Conservation (phyloP, 1,140 invertebrate genomes). For the Aphaenogaster floridana region DNA sequence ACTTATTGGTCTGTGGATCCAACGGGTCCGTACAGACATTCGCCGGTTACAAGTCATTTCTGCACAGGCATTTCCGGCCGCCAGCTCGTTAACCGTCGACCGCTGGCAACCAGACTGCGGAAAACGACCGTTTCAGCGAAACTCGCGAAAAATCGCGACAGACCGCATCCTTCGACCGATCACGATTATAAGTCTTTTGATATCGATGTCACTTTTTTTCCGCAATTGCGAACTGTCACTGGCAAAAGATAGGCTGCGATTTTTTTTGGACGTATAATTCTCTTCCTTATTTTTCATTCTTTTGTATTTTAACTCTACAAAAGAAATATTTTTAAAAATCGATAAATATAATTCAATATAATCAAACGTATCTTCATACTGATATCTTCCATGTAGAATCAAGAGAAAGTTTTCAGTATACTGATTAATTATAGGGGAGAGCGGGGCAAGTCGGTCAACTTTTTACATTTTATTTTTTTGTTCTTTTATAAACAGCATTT, state of each 20-base stretch:
- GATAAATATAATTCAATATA: background rate
- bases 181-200: background rate
- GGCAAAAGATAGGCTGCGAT: background rate
- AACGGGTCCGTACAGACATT: background rate
- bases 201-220: background rate
- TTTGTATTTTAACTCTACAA: background rate
- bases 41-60: slow-evolving; percentile 26
- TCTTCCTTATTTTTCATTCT: background rate
- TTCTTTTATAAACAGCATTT: too few species aligned
- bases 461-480: too few species aligned
- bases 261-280: background rate
- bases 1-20: slow-evolving; percentile 33
- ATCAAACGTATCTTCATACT: background rate
- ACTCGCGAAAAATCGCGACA: slow-evolving; percentile 32
- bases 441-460: too few species aligned
- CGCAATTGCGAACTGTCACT: background rate
- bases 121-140: slow-evolving; percentile 48
- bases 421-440: background rate
- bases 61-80: slow-evolving; percentile 18
- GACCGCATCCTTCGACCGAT: background rate
- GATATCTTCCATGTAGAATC: background rate
- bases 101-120: background rate
- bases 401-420: background rate
- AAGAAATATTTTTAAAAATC: background rate
- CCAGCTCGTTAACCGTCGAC: slow-evolving; percentile 24